Evolutionary conservation across 1,140 invertebrate genomes (phyloP), one percentile per base, ranked within the genome.

Genomic region (Nephila pilipes): DNA sequence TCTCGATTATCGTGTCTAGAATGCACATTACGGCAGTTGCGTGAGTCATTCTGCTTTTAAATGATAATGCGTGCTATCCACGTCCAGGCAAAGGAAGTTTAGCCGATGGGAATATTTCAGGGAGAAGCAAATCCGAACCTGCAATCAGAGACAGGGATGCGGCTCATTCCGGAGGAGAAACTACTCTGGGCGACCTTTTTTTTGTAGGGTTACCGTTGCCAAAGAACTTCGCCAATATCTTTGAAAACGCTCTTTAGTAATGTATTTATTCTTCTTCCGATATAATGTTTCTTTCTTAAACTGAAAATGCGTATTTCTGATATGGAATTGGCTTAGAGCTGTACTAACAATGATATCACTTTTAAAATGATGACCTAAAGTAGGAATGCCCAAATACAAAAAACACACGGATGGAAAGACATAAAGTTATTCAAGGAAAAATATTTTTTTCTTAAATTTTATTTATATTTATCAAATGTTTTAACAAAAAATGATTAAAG

Each of bases 51-150:
- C 2, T n/a, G 29, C 25, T 54, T 63, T 87, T 93, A 93, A 87
- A 93, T 80, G 57, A 93, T 93, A 93, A 93, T 93, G 83, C 91
- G 91, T 93, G 91, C 90, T 69, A 65, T 58, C 90, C 90, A 92
- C 91, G 83, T 87, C 85, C 25, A 22, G 60, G 91, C 69, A 58
- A 46, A 55, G 57, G 20, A 65, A 65, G 89, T 22, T n/a, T 25
- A 14, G 18, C 85, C 29, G 79, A 69, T 79, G 91, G 65, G 83
- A 87, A 75, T 75, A 75, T 58, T 87, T 60, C 90, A 85, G 80
- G 36, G 85, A 54, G 63, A 87, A 69, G 29, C 38, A 93, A 69
- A 93, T 93, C 85, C 91, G 60, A 93, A 93, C 91, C 91, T 85
- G 85, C 85, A 93, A 93, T 93, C 91, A 93, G 91, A 75, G 85